phyloP scores from a whole-genome alignment of 2,797 vertebrate species.

The Pogonophryne albipinna region DNA sequence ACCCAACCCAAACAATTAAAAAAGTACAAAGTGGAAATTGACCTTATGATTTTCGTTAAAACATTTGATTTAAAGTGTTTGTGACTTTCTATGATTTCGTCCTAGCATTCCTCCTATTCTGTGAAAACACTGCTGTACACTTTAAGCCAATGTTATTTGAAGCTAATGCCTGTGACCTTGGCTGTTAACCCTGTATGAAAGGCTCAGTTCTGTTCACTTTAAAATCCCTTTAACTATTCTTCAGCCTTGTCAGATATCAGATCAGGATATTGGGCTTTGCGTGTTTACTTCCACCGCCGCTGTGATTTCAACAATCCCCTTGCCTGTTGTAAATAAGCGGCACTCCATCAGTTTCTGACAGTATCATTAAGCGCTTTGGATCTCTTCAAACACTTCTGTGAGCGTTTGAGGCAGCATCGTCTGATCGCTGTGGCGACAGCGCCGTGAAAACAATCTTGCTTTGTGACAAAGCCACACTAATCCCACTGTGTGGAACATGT shows the following conservation, averaged over 20 bases:
- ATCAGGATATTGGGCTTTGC: slow-evolving; percentile 5
- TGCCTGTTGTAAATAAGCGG: slow-evolving; percentile 23
- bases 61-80: neutral
- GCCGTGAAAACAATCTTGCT: slow-evolving; percentile 80
- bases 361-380: slow-evolving; percentile 18
- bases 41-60: no score
- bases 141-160: slow-evolving; percentile 13
- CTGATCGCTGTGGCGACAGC: slow-evolving; percentile 67
- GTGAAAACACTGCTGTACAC: neutral
- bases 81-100: neutral
- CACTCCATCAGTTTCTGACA: slow-evolving; percentile 36
- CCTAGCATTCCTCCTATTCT: neutral
- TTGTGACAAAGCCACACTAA: slow-evolving; percentile 84
- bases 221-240: slow-evolving; percentile 13
- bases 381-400: slow-evolving; percentile 13
- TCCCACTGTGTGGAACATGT: slow-evolving; percentile 84
- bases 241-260: slow-evolving; percentile 17
- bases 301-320: slow-evolving; percentile 22
- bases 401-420: slow-evolving; percentile 48
- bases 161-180: neutral
- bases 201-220: slow-evolving; percentile 18
- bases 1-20: no score
- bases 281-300: neutral
- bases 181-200: neutral
- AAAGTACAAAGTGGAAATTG: no score